Percentiles rank a stretch among this genome's conserved stretches.
Conservation (phyloP, 2,888 invertebrate genomes). For the Coenonympha glycerion region DNA sequence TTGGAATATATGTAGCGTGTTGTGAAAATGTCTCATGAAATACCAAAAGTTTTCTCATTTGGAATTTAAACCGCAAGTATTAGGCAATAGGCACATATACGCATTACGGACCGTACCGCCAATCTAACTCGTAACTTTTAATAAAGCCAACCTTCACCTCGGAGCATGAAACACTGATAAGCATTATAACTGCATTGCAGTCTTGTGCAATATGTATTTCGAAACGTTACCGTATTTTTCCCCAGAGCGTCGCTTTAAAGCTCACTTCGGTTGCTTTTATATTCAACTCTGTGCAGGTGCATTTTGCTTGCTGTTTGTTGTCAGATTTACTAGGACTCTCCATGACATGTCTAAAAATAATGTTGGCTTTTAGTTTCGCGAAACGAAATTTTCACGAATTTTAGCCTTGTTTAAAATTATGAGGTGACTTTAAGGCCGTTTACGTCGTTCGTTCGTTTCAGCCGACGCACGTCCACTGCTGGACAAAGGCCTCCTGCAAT, state of each 20-base stretch:
- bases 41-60: not conserved
- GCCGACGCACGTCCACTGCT: no score
- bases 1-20: not conserved
- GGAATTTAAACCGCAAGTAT: not conserved
- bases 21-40: not conserved
- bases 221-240: slow-evolving; percentile 25
- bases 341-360: slow-evolving; percentile 3
- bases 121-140: slow-evolving; percentile 11
- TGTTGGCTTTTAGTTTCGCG: not conserved
- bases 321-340: slow-evolving; percentile 1
- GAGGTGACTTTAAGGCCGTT: not conserved
- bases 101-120: no score
- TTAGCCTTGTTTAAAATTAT: not conserved
- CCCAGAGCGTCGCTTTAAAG: slow-evolving; percentile 21
- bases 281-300: slow-evolving; percentile 16
- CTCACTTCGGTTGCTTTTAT: slow-evolving; percentile 13
- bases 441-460: no score
- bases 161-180: slow-evolving; percentile 24
- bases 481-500: no score
- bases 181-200: slow-evolving; percentile 29
- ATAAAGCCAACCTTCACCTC: slow-evolving; percentile 26
- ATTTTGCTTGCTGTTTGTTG: slow-evolving; percentile 13
- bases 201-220: slow-evolving; percentile 27
- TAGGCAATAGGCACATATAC: slow-evolving; percentile 3
- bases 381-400: not conserved